phyloP scores from a whole-genome alignment of 2,797 vertebrate species.

The Tauraco hartlaubi region DNA sequence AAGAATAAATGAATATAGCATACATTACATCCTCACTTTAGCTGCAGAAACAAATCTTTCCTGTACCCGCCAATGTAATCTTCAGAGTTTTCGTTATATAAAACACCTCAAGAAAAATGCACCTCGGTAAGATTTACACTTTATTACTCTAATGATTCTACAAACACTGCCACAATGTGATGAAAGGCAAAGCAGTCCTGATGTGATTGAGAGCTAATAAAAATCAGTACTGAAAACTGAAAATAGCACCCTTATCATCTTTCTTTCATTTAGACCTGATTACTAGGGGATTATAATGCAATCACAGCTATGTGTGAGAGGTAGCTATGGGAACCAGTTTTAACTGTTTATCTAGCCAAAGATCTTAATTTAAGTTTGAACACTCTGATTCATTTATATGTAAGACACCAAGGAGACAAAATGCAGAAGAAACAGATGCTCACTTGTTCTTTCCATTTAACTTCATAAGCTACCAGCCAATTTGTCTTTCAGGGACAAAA shows the following conservation, averaged over 20 bases:
- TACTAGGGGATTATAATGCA: slow-evolving; percentile 99
- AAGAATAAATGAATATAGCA: slow-evolving; percentile 77
- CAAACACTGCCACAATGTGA: slow-evolving; percentile 90
- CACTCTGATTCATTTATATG: slow-evolving; percentile 99
- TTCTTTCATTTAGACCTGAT: slow-evolving; percentile 99
- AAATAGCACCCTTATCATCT: slow-evolving; percentile 99
- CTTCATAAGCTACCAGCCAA: slow-evolving; percentile 96
- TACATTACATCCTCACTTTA: slow-evolving; percentile 75
- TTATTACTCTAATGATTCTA: slow-evolving; percentile 93
- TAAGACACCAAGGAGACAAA: slow-evolving; percentile 97
- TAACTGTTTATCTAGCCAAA: slow-evolving; percentile 99
- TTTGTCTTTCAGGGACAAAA: slow-evolving; percentile 99
- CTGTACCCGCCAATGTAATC: slow-evolving; percentile 78
- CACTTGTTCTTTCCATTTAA: slow-evolving; percentile 97
- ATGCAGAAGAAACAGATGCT: slow-evolving; percentile 93
- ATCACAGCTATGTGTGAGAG: slow-evolving; percentile 99
- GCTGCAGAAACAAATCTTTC: slow-evolving; percentile 79
- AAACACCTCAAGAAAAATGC: slow-evolving; percentile 84
- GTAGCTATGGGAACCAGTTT: slow-evolving; percentile 99
- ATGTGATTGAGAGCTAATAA: slow-evolving; percentile 99
- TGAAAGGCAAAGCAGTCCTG: slow-evolving; percentile 89
- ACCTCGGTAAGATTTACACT: slow-evolving; percentile 86
- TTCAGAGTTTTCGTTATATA: slow-evolving; percentile 80
- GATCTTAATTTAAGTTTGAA: slow-evolving; percentile 99
- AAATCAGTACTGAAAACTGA: slow-evolving; percentile 93